These are phyloP conservation scores for Chlamydotis undulata DNA, from an alignment of 2,113 vertebrate species.

Conservation along the genomic window DNA sequence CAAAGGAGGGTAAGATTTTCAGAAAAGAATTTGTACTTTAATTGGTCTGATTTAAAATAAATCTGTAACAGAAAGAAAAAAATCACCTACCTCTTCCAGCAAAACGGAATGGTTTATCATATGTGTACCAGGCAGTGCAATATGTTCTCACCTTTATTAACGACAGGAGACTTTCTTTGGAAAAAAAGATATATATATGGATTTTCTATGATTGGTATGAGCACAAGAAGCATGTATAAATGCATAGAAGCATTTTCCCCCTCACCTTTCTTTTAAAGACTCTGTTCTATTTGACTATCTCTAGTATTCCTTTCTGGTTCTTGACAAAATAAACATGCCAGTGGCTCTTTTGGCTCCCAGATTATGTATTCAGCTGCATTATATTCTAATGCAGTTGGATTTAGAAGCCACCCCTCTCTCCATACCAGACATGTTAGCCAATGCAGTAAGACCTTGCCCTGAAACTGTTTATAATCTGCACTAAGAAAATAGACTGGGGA, in stretches of 20 bases:
- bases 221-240: neutral
- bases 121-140: neutral
- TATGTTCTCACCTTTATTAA: constrained; percentile 10
- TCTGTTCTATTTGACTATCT: neutral
- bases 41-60: neutral
- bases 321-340: neutral
- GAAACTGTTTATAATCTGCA: neutral
- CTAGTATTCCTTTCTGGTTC: neutral
- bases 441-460: neutral
- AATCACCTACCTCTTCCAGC: neutral
- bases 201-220: neutral
- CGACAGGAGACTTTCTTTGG: neutral
- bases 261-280: neutral
- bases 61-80: neutral
- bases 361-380: neutral
- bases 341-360: neutral
- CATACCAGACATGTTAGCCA: accelerated
- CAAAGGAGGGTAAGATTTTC: neutral
- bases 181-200: neutral
- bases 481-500: neutral
- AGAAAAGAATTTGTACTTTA: neutral
- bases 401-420: neutral
- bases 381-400: neutral
- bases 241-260: neutral
- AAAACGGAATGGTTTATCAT: neutral